A percentile compares a stretch with the other conserved stretches of the same genome.
Conservation (phyloP, 2,888 invertebrate genomes). For the Plebejus anna region DNA sequence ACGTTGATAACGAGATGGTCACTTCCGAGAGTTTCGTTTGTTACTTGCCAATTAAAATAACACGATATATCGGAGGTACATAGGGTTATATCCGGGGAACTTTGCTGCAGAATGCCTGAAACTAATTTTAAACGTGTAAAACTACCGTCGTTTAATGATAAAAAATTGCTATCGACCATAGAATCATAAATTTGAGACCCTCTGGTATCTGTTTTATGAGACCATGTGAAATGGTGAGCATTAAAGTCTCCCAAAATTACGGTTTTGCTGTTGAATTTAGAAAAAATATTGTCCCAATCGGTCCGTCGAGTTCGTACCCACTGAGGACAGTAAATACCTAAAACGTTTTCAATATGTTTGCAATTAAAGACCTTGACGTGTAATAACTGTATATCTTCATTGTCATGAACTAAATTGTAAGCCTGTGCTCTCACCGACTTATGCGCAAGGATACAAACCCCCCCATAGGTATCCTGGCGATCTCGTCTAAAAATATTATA, state of each 20-base stretch:
- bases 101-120: constrained; percentile 35
- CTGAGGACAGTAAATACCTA: neutral
- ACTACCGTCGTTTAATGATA: constrained; percentile 35
- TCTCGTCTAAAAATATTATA: constrained; percentile 7
- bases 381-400: neutral
- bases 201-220: constrained; percentile 30
- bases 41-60: constrained; percentile 34
- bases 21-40: constrained; percentile 35
- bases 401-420: neutral
- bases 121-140: constrained; percentile 37
- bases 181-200: constrained; percentile 39
- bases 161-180: constrained; percentile 32
- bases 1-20: no score
- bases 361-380: neutral
- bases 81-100: constrained; percentile 39
- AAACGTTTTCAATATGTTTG: neutral
- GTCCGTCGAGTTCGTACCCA: neutral
- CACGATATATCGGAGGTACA: constrained; percentile 34
- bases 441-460: neutral
- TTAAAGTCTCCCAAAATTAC: neutral
- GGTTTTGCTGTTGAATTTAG: constrained; percentile 1
- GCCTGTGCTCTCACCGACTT: neutral
- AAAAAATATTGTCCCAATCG: neutral
- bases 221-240: constrained; percentile 7
- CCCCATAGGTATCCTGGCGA: constrained; percentile 23